Evolutionary conservation across 2,888 invertebrate genomes (phyloP).

Genomic region (Gari tellinella): DNA sequence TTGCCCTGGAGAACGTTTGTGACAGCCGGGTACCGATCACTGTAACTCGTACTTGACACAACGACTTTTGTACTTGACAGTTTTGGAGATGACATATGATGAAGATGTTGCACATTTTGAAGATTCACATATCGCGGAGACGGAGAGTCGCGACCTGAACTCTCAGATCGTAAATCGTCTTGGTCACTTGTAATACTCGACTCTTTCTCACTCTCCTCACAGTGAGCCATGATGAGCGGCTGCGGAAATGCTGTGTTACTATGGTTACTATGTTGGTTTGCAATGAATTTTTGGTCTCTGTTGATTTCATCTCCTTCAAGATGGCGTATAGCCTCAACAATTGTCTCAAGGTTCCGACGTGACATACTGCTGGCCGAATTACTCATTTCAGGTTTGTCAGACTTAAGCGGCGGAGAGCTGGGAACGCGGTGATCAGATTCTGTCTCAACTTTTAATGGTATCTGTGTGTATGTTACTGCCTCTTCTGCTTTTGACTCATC

Average conservation of each 20-base stretch:
- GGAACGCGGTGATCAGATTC: constrained; percentile 36
- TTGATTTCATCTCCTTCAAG: constrained; percentile 92
- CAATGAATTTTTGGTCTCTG: constrained; percentile 32
- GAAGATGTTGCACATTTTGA: constrained; percentile 46
- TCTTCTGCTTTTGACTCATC: constrained; percentile 35
- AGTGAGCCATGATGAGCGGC: background rate
- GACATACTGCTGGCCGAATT: constrained; percentile 87
- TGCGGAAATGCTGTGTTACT: constrained; percentile 33
- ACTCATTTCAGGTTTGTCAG: constrained; percentile 32
- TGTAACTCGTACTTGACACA: constrained; percentile 46
- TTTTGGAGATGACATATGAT: constrained; percentile 27
- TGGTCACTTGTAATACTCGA: constrained; percentile 69
- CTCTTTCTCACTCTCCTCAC: constrained; percentile 75
- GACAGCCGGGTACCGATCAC: constrained; percentile 75
- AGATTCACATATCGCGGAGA: constrained; percentile 42
- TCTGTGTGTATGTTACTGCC: constrained; percentile 5
- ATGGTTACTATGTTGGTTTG: constrained; percentile 1
- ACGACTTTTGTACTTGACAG: constrained; percentile 18
- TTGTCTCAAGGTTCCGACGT: constrained; percentile 97
- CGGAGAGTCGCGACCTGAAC: constrained; percentile 71
- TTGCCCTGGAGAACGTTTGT: constrained; percentile 75
- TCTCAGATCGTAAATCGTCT: constrained; percentile 72
- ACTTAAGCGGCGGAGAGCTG: constrained; percentile 35
- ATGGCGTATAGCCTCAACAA: constrained; percentile 99
- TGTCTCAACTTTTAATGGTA: constrained; percentile 10